Conservation (phyloP, 2,888 invertebrate genomes). For the Ligdia adustata region DNA sequence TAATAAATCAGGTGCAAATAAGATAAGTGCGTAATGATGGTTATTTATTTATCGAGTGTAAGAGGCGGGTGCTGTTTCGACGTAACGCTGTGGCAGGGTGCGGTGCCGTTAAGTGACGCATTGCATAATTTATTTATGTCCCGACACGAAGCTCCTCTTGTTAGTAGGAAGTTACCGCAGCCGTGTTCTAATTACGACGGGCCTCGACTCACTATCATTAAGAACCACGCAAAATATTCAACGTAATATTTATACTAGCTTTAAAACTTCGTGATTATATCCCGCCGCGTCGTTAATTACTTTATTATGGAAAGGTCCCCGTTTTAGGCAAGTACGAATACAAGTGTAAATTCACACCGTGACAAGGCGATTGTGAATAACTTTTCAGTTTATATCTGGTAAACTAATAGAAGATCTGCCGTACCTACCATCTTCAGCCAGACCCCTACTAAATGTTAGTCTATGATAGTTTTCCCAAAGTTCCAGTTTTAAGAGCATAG, state of each 20-base stretch:
- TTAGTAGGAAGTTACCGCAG: slow-evolving; percentile 51
- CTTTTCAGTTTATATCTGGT: too few relatives aligned
- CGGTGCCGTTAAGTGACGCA: slow-evolving; percentile 65
- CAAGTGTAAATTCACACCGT: slow-evolving; percentile 13
- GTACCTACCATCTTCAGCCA: too few relatives aligned
- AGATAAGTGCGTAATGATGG: slow-evolving; percentile 46
- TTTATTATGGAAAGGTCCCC: slow-evolving; percentile 12
- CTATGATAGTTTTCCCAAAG: too few relatives aligned
- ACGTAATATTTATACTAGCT: slow-evolving; percentile 25
- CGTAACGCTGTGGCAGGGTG: slow-evolving; percentile 35
- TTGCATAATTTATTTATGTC: slow-evolving; percentile 81
- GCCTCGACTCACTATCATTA: slow-evolving; percentile 21
- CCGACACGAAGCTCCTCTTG: slow-evolving; percentile 70
- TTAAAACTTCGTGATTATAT: slow-evolving; percentile 27
- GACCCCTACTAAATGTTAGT: too few relatives aligned
- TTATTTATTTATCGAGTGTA: slow-evolving; percentile 33
- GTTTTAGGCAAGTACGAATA: slow-evolving; percentile 15
- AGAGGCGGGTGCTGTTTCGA: slow-evolving; percentile 27
- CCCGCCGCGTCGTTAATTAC: slow-evolving; percentile 19
- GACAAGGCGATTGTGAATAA: slow-evolving; percentile 8
- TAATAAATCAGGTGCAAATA: slow-evolving; percentile 44
- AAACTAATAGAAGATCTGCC: too few relatives aligned
- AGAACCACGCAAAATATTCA: slow-evolving; percentile 32
- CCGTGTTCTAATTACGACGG: slow-evolving; percentile 41
- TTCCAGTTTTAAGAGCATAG: too few relatives aligned